A percentile compares a stretch with the other conserved stretches of the same genome.
Conservation (phyloP, 2,797 vertebrate species). For the Pempheris klunzingeri region DNA sequence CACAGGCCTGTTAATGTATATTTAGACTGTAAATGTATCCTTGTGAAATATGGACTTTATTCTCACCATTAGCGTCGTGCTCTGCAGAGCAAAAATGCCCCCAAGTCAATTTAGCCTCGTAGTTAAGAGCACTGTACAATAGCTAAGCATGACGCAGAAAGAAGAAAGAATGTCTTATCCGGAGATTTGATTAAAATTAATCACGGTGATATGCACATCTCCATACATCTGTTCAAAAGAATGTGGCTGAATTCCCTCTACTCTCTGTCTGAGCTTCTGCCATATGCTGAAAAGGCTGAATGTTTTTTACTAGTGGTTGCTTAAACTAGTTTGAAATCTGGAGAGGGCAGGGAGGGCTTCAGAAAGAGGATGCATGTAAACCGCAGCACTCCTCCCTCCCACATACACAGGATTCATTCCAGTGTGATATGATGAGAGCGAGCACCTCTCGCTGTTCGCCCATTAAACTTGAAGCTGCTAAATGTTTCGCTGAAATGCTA, state of each 20-base stretch:
- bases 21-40: not conserved
- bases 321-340: slow-evolving; percentile 53
- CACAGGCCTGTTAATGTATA: slow-evolving; percentile 2
- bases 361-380: slow-evolving; percentile 49
- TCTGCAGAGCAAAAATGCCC: not conserved
- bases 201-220: slow-evolving; percentile 19
- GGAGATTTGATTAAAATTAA: slow-evolving; percentile 31
- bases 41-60: slow-evolving; percentile 3
- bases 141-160: not conserved
- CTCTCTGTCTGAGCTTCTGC: slow-evolving; percentile 17
- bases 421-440: slow-evolving; percentile 56
- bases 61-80: not conserved
- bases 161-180: slow-evolving; percentile 17
- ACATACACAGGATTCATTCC: slow-evolving; percentile 45
- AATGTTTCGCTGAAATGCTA: slow-evolving; percentile 67
- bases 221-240: slow-evolving; percentile 39
- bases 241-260: slow-evolving; percentile 16
- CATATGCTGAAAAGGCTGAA: slow-evolving; percentile 42
- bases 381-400: slow-evolving; percentile 42
- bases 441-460: slow-evolving; percentile 49
- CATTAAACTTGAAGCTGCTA: slow-evolving; percentile 57
- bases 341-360: slow-evolving; percentile 33
- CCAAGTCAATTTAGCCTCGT: not conserved
- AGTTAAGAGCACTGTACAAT: not conserved
- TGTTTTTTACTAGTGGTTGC: slow-evolving; percentile 65